Base-by-base conservation (phyloP, 2,113 vertebrate species). In the Orcinus orca region DNA sequence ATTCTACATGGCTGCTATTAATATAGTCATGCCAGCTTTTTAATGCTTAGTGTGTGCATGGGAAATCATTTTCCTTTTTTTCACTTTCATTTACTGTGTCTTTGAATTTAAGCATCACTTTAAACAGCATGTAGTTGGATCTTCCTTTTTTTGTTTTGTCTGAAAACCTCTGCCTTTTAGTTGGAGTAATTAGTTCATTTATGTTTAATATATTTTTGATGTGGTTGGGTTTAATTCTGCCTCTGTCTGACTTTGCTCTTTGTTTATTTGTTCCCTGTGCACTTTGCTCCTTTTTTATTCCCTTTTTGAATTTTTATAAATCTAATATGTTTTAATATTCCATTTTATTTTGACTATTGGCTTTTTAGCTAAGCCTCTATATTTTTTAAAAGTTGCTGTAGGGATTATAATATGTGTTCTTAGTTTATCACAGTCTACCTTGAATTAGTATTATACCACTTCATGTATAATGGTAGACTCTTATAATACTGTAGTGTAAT, bases 151-250 rank as follows among this genome's bases (percentile, higher is more conserved):
- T 58, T 47, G 11, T 31, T 55, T 90, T 97, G 5, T 82, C 58
- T 80, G 77, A n/a, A 85, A 92, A 92, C 31, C n/a, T 82, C 18
- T 92, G 77, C 25, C 44, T 88, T 93, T 80, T 92, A 44, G 38
- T 74, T 92, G 18, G 36, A n/a, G 3, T 88, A 20, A 41, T 88
- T 88, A 79, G 31, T 33, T 91, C 12, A 36, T 73, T 84, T 50
- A 62, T 17, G 0, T 84, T 50, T 79, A 91, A 62, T 87, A 26
- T 29, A 62, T 9, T 82, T 63, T 38, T 63, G 41, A 65, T 88
- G 44, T 23, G 31, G 2, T 65, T 94, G 88, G n/a, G 26, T 63
- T 38, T 65, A 74, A 65, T 84, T 74, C 8, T 50, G 2, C 47
- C 17, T 77, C 71, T 70, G 5, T 58, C 55, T 21, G 55, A 44